Evolutionary conservation across 2,113 vertebrate species (phyloP), one percentile per base, ranked within the genome.

Genomic region (Cariama cristata): DNA sequence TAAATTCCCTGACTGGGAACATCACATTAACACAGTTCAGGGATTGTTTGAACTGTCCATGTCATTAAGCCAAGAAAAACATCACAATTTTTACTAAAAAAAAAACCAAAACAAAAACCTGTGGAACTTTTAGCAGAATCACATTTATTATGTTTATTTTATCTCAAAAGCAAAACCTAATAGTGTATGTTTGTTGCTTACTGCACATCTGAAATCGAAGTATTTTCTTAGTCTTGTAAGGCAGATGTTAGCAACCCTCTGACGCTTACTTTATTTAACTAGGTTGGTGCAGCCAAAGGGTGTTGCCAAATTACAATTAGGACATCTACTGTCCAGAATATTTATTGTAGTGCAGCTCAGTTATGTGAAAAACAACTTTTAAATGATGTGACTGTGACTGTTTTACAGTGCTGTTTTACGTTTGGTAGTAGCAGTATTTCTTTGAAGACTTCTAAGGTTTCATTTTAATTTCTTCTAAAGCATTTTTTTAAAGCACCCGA

Each of bases 401-500:
- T 90, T 93, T 96, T 93, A 89, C 76, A 44, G 52, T 58, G 33
- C 21, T 93, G 71, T 66, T 92, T 93, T 79, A 89, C 11, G 5
- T 92, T 95, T 58, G 16, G 42, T 92, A 72, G 77, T 80, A 90
- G 68, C 67, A 62, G 79, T 74, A 7, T 56, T 94, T 83, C 94
- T 97, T 92, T 95, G 94, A 96, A 95, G 91, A 75, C 49, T 91
- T 95, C 86, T 96, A 92, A 72, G 35, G 56, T 94, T 89, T 97
- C 90, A 30, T 86, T 95, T 81, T 75, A 2, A 74, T 53, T 95
- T 81, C 52, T 96, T 79, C 60, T 74, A 52, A 90, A 81, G 35
- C 8, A 42, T 64, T 60, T 81, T 90, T 90, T 50, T 16, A 42
- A 84, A 77, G 64, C 22, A 50, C 44, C 16, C 1, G 0, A 67